Evolutionary conservation across 2,888 invertebrate genomes (phyloP).

Genomic region (Drosophila recens): DNA sequence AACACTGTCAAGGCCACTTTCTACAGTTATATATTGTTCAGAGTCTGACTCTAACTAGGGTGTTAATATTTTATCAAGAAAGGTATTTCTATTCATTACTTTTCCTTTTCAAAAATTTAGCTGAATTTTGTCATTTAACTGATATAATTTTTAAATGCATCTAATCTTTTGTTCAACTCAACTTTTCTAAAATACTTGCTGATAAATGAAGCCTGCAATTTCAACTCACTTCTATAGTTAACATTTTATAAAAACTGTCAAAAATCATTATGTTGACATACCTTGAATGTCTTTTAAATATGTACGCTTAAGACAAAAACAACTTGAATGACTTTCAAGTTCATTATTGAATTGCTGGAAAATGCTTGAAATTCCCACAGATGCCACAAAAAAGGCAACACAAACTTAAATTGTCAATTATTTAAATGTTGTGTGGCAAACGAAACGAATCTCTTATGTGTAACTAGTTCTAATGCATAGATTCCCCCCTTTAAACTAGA

Average conservation of each 20-base stretch:
- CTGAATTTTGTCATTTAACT: too few species aligned
- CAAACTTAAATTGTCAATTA: conserved; percentile 64
- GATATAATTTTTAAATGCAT: neutral
- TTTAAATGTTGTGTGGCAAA: conserved; percentile 60
- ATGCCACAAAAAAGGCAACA: conserved; percentile 32
- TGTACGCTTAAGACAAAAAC: neutral
- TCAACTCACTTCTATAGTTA: neutral
- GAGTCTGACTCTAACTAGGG: too few species aligned
- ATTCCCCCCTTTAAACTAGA: neutral
- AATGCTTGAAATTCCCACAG: conserved; percentile 32
- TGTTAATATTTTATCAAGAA: too few species aligned
- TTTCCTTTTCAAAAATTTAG: too few species aligned
- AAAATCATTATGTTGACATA: too few species aligned
- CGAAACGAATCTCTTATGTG: conserved; percentile 35
- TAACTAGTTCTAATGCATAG: conserved; percentile 50
- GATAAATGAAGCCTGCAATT: neutral
- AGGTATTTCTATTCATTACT: too few species aligned
- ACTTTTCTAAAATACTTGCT: neutral
- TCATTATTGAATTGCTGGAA: conserved; percentile 36
- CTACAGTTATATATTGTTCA: too few species aligned
- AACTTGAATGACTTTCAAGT: conserved; percentile 33
- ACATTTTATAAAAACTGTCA: too few species aligned
- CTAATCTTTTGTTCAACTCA: neutral
- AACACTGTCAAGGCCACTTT: too few species aligned
- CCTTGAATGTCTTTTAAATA: neutral